Conservation (phyloP, 92 coral and sea anemone species). For the Palythoa caribaeorum region DNA sequence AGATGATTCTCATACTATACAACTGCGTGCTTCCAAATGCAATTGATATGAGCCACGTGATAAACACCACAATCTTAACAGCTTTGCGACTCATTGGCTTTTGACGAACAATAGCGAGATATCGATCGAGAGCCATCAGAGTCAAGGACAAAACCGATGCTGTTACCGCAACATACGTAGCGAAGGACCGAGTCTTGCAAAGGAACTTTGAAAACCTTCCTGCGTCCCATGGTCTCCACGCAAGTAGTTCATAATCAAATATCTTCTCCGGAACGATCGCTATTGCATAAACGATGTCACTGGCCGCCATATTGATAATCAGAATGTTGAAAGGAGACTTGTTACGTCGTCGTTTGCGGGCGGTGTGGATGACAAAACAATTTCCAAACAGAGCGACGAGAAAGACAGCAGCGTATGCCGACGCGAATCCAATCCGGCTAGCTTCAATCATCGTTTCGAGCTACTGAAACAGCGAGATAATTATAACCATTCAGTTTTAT, state of each 20-base stretch:
- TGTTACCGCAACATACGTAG: conserved; percentile 29
- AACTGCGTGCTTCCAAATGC: conserved; percentile 12
- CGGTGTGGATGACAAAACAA: conserved; percentile 41
- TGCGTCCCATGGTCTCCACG: background rate
- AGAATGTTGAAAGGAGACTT: conserved; percentile 36
- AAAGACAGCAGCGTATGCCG: background rate
- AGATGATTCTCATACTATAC: background rate
- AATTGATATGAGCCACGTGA: conserved; percentile 40
- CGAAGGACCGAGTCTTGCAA: conserved; percentile 31
- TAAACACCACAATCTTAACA: background rate
- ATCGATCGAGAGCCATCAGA: conserved; percentile 49
- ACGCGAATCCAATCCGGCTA: background rate
- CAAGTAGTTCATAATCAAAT: background rate
- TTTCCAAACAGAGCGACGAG: conserved; percentile 45
- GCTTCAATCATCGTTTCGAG: background rate
- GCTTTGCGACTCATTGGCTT: conserved; percentile 43
- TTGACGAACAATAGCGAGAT: conserved; percentile 35
- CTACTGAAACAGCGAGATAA: background rate
- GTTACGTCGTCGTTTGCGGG: conserved; percentile 14
- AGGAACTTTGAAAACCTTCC: background rate
- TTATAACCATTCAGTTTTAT: no score
- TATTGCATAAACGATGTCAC: conserved; percentile 45
- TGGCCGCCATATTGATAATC: conserved; percentile 45
- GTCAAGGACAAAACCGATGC: conserved; percentile 45
- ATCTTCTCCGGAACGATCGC: conserved; percentile 22